Conservation (phyloP, 2,888 invertebrate genomes). For the Sinohyriopsis cumingii region DNA sequence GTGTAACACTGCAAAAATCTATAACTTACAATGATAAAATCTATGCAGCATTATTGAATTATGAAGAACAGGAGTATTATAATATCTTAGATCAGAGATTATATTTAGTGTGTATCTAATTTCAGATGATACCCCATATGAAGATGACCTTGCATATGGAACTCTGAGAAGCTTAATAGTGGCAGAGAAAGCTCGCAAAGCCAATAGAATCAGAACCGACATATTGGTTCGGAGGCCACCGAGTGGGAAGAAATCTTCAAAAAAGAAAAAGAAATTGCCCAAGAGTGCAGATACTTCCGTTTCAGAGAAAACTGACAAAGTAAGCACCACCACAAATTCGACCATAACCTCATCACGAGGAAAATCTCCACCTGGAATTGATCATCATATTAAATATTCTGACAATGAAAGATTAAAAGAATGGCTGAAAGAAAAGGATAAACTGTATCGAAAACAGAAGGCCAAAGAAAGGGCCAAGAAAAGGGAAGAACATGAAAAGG, state of each 20-base stretch:
- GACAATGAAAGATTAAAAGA: constrained; percentile 41
- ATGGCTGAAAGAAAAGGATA: constrained; percentile 55
- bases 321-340: constrained; percentile 21
- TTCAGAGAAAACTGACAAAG: constrained; percentile 25
- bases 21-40: no score
- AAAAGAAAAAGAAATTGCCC: constrained; percentile 35
- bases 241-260: constrained; percentile 15
- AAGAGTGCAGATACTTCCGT: constrained; percentile 36
- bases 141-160: constrained; percentile 38
- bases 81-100: no score
- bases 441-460: constrained; percentile 42
- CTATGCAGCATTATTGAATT: no score
- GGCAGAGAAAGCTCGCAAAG: constrained; percentile 31
- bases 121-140: no score
- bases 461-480: constrained; percentile 49
- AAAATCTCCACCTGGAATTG: constrained; percentile 18
- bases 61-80: no score
- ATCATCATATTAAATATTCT: constrained; percentile 48
- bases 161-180: constrained; percentile 44
- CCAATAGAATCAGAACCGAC: constrained; percentile 32
- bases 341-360: constrained; percentile 15
- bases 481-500: constrained; percentile 46
- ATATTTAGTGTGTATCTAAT: no score
- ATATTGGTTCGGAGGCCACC: constrained; percentile 24
- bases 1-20: no score